Base-by-base conservation (phyloP, 1,140 invertebrate species). In the Drosophila subobscura region DNA sequence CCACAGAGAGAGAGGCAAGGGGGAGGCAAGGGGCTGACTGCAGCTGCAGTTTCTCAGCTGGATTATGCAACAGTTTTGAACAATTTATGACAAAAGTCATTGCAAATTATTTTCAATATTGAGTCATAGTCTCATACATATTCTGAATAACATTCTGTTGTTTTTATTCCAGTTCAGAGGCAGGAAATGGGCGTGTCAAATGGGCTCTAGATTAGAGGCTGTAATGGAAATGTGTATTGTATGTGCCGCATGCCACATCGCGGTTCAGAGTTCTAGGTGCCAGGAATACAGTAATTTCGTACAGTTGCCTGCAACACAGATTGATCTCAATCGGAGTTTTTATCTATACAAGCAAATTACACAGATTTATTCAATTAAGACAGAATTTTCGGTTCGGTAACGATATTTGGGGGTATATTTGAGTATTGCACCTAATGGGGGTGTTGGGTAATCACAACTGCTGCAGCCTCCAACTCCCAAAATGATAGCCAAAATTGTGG, bases 21-120 rank as follows among this genome's bases (percentile, higher is more conserved):
- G 0, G 27, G 2, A 8, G 8, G 8, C 0, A 4, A 10, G 0
- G 33, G 3, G 33, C 10, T 0, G 10, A 10, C 57, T 46, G 65
- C 76, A 78, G 79, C 68, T 71, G 79, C 76, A 79, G 76, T 67
- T 71, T 46, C 22, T 58, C 60, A 66, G 44, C 73, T 56, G 73
- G 60, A 81, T 83, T 83, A 83, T 83, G 79, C 79, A 83, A 83
- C 47, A 56, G 42, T 54, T 81, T 83, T 79, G 71, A 74, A 74
- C 71, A 74, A 83, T 83, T 83, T 83, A 83, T 84, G 79, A 75
- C 79, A 67, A 83, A 84, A 79, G 57, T 79, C 60, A 70, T 63
- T 70, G 80, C 77, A 80, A 80, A 80, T 80, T 80, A 80, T 80
- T 80, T 80, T 80, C 72, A 80, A 80, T 80, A 80, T 80, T 80